Evolutionary conservation across 2,797 vertebrate genomes (phyloP), one percentile per base, ranked within the genome.

Genomic region (Uromys caudimaculatus): DNA sequence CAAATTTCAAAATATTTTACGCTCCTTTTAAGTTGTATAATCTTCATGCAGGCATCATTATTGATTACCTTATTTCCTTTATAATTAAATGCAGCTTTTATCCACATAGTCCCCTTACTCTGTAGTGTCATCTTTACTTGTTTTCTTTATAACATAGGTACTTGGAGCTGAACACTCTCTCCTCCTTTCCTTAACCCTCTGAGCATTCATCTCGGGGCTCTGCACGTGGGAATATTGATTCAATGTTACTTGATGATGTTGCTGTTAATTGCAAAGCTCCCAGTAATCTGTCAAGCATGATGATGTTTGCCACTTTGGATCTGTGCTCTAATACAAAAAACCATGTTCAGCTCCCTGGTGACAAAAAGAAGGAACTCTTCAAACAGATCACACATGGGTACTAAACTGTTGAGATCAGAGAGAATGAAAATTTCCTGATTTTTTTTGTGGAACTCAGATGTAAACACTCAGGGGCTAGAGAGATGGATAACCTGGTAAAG

Each of bases 231-330:
- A 24, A 75, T 58, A 73, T 11, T 91, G 29, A 91, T 50, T 82
- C n/a, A 58, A 82, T 82, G 54, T 81, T 58, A 3, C n/a, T 56
- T 24, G 79, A 58, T 58, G 79, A 81, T 94, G 86, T 93, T 85
- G 88, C n/a, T 90, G 83, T 79, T 96, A 96, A 96, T 97, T 96
- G 92, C 81, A 93, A 94, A 89, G 96, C 88, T 83, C 60, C 75
- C 97, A 41, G 85, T 93, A 96, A 94, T 95, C 75, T 93, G 89
- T 93, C 91, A 96, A 95, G 29, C 60, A 97, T 94, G 97, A 97
- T 96, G 95, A 27, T 58, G n/a, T 58, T 41, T 82, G 54, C 94
- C 95, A 96, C 69, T 97, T 98, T 89, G 97, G 88, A 97, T 97
- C 76, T 89, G 52, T 41, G 27, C 78, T 97, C 38, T 90, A 62